These are phyloP conservation scores for Neosalanx taihuensis DNA, from an alignment of 2,797 vertebrate genomes.

Conservation along the genomic window DNA sequence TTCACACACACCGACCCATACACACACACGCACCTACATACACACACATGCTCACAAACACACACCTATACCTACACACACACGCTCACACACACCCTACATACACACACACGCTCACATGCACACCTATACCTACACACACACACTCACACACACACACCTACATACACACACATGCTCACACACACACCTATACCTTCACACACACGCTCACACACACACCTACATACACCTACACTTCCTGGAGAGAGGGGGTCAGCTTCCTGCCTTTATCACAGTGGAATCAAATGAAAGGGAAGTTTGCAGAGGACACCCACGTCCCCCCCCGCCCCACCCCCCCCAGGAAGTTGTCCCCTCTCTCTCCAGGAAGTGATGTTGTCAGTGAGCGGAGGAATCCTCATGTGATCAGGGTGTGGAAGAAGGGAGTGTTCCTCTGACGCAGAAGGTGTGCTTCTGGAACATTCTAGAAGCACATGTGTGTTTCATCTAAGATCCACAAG, in stretches of 20 bases:
- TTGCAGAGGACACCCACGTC: conserved; percentile 24
- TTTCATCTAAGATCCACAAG: background rate
- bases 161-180: too few species aligned
- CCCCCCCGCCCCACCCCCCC: too few species aligned
- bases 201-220: conserved; percentile 11
- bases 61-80: too few species aligned
- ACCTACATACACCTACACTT: background rate
- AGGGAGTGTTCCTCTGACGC: conserved; percentile 16
- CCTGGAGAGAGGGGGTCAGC: background rate
- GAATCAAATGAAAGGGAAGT: too few species aligned
- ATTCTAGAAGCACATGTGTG: conserved; percentile 14
- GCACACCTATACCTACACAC: too few species aligned
- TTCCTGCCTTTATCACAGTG: too few species aligned
- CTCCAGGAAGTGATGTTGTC: conserved; percentile 21
- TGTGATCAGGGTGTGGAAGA: conserved; percentile 17
- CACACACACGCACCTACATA: conserved; percentile 30
- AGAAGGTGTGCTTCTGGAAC: conserved; percentile 26
- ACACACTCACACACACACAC: too few species aligned
- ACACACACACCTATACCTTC: conserved; percentile 11
- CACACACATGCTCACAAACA: too few species aligned
- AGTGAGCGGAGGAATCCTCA: background rate
- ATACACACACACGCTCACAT: too few species aligned
- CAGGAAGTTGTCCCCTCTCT: background rate
- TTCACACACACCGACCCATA: conserved; percentile 43
- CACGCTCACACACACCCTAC: too few species aligned